These are phyloP conservation scores for Euwallacea fornicatus DNA, from an alignment of 1,140 invertebrate species.

Conservation along the genomic window DNA sequence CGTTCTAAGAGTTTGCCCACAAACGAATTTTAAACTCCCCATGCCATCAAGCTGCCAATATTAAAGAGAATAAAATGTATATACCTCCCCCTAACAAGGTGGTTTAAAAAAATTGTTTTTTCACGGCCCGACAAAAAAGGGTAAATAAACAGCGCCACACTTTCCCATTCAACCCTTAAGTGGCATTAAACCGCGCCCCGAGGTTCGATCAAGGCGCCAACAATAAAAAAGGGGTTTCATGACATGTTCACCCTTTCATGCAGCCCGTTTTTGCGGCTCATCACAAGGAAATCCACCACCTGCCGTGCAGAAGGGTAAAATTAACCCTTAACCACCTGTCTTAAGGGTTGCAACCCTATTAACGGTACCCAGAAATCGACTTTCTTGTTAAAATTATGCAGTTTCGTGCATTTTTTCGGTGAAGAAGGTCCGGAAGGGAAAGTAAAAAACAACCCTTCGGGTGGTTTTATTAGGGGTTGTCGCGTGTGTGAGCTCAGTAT, in stretches of 20 bases:
- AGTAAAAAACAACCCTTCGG: slow-evolving; percentile 24
- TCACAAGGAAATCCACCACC: slow-evolving; percentile 33
- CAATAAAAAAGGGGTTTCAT: slow-evolving; percentile 23
- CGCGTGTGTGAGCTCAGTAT: slow-evolving; percentile 24
- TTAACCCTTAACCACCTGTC: slow-evolving; percentile 45
- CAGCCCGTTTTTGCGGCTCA: slow-evolving; percentile 28
- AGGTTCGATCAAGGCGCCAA: slow-evolving; percentile 34
- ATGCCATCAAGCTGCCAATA: too few relatives aligned
- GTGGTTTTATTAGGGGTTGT: slow-evolving; percentile 22
- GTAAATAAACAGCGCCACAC: slow-evolving; percentile 25
- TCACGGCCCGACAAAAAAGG: slow-evolving; percentile 16
- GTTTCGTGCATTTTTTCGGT: slow-evolving; percentile 13
- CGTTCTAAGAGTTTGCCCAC: too few relatives aligned
- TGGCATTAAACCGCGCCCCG: slow-evolving; percentile 1
- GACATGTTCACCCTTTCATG: slow-evolving; percentile 39
- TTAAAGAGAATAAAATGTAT: too few relatives aligned
- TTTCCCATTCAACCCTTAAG: slow-evolving; percentile 25
- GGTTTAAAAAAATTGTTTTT: neutral
- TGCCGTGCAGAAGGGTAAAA: slow-evolving; percentile 40
- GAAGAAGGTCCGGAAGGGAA: slow-evolving; percentile 17
- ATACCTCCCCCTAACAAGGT: neutral
- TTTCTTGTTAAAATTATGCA: slow-evolving; percentile 29
- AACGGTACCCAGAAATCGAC: slow-evolving; percentile 30
- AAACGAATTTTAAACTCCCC: too few relatives aligned
- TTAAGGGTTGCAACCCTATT: slow-evolving; percentile 35